Evolutionary conservation across 2,113 vertebrate genomes (phyloP), one percentile per base, ranked within the genome.

Genomic region (Mirza zaza): DNA sequence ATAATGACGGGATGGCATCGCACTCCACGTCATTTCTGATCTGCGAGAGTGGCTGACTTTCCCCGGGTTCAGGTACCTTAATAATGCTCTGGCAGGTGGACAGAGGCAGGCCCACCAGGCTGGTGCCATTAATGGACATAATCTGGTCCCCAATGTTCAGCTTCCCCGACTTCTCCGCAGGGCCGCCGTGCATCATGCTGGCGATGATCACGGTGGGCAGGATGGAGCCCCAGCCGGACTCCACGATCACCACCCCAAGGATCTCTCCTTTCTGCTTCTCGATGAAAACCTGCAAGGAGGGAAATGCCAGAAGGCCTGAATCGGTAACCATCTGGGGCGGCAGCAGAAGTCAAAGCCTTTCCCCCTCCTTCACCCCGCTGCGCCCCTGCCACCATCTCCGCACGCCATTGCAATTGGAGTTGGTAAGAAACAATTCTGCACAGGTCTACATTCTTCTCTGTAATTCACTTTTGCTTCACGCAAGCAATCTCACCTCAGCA

Each of bases 71-170:
- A 7, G 25, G 1, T 98, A 99, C 99, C 99, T 99, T 99, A 96
- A 99, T 99, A 94, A 99, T 99, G 98, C 99, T 99, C 98, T 99
- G 99, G 97, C 99, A 99, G n/a, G 99, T 99, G n/a, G 99, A 99
- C 32, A 99, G 98, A 6, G 99, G 99, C 82, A 99, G 98, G 57
- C 99, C 99, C 97, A 99, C 99, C 97, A 99, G 98, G 96, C 99
- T 99, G 97, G 99, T 99, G 76, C 99, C 99, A 5, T 99, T 99
- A 90, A 99, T 99, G 20, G 99, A 99, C 99, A 99, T 99, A 94
- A 99, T 99, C 98, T 99, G 99, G 98, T 99, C 99, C 63, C 99
- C 99, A 14, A 99, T 99, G 92, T 99, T 99, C 88, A 99, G 98
- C 85, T 99, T 99, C 20, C 99, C 99, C 3, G 99, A 99, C 87